These are phyloP conservation scores for Aptenodytes forsteri DNA, from an alignment of 2,113 vertebrate genomes.

Conservation along the genomic window DNA sequence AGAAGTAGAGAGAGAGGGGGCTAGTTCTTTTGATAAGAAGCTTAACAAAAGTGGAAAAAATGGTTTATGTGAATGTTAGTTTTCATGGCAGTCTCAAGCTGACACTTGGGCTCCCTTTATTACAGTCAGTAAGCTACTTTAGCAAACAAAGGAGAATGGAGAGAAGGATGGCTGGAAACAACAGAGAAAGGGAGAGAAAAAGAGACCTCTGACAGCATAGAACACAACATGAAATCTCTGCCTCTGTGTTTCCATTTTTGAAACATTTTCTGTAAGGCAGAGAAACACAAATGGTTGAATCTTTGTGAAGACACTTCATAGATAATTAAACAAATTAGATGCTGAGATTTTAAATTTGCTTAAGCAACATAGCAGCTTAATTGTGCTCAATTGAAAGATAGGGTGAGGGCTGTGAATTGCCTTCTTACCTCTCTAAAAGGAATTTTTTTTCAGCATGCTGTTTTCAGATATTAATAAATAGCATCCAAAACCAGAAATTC, in stretches of 20 bases:
- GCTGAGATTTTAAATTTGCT: conserved; percentile 3
- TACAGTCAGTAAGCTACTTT: conserved; percentile 75
- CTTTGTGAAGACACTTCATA: conserved; percentile 25
- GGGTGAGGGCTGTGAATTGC: not conserved
- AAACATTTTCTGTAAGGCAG: not conserved
- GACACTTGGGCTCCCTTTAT: conserved; percentile 71
- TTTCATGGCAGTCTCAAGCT: conserved; percentile 75
- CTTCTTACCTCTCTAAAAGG: not conserved
- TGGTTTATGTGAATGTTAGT: conserved; percentile 77
- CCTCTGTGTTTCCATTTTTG: conserved; percentile 8
- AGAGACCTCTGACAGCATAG: conserved; percentile 45
- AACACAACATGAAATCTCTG: conserved; percentile 44
- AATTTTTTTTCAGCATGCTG: not conserved
- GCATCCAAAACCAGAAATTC: not conserved
- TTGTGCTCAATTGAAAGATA: not conserved
- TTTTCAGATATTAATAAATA: not conserved
- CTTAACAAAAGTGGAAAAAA: conserved; percentile 80
- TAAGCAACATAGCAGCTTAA: conserved; percentile 10
- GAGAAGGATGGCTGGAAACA: conserved; percentile 69
- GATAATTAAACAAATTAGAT: conserved; percentile 36
- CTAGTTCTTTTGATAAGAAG: conserved; percentile 74
- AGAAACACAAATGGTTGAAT: conserved; percentile 9
- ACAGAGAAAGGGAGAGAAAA: conserved; percentile 25
- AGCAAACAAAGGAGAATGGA: conserved; percentile 70
- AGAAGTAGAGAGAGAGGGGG: conserved; percentile 7